Evolutionary conservation across 2,888 invertebrate genomes (phyloP), one percentile per base, ranked within the genome.

Genomic region (Ligdia adustata): DNA sequence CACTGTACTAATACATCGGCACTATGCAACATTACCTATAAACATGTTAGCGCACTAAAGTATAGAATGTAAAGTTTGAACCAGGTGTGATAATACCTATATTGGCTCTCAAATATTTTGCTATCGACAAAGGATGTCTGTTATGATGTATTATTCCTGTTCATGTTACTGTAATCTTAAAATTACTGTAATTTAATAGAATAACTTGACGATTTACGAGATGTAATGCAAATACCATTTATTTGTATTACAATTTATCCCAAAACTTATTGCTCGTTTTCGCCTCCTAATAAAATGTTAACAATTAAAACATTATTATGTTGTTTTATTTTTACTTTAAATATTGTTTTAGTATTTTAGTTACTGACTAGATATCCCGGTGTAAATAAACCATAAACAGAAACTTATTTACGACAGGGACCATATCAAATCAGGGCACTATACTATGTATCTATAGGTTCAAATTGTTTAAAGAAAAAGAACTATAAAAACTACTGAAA

Each of bases 211-310:
- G 79, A 82, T 83, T 83, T 78, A 84, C 74, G 81, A 80, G 77
- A 79, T 85, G 48, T 49, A 49, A 49, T 43, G 81, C 82, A 85
- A 81, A 80, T 79, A 76, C 71, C 74, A 82, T 88, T 88, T 73
- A 81, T 88, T 89, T 89, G 86, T 90, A 90, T 83, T 81, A 73
- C 84, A 82, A 79, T 72, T 77, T 86, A 87, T 85, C 82, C 88
- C 79, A 71, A 87, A 83, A 86, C 81, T 86, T 86, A 86, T 87
- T 87, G 88, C 88, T 89, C 89, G 88, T 90, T 90, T 84, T 90
- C 86, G 90, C 90, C 90, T 90, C 87, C 87, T 87, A 90, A 90
- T 90, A 90, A 90, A 90, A 90, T 89, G 90, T 90, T 90, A 86
- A 85, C 86, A 82, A 88, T 82, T 84, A 79, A 65, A 69, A 64